Conservation (phyloP, 2,888 invertebrate genomes). For the Caenorhabditis afra region DNA sequence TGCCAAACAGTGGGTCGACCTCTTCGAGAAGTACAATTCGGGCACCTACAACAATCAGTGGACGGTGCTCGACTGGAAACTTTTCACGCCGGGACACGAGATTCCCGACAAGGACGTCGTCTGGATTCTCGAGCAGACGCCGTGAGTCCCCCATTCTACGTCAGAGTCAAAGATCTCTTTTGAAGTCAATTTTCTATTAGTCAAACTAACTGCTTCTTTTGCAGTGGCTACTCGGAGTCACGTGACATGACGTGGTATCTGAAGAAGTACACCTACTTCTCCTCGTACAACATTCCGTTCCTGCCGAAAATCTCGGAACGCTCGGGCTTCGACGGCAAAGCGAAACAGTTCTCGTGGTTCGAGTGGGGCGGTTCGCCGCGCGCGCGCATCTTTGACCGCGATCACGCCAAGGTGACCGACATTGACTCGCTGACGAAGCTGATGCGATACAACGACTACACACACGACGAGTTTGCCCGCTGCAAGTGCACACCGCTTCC, state of each 20-base stretch:
- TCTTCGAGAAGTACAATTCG: conserved; percentile 86
- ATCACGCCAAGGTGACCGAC: conserved; percentile 84
- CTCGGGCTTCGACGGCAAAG: conserved; percentile 84
- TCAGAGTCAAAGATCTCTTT: not conserved
- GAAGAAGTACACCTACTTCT: conserved; percentile 85
- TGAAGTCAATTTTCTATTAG: too few species aligned
- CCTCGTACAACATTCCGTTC: conserved; percentile 86
- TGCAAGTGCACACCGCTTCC: conserved; percentile 84
- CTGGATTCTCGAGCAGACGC: conserved; percentile 88
- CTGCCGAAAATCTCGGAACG: conserved; percentile 85
- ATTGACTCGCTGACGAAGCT: conserved; percentile 84
- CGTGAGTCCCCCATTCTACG: conserved; percentile 77
- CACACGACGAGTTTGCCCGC: conserved; percentile 85
- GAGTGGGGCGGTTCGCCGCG: conserved; percentile 84
- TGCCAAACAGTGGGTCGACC: conserved; percentile 71
- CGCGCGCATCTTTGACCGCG: conserved; percentile 81
- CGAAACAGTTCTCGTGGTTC: conserved; percentile 82
- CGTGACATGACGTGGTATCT: conserved; percentile 79
- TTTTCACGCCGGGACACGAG: conserved; percentile 83
- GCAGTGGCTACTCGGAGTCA: conserved; percentile 70
- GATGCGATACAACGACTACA: conserved; percentile 86
- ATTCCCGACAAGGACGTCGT: conserved; percentile 82
- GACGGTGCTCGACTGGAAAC: conserved; percentile 84
- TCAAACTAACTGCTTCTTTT: too few species aligned
- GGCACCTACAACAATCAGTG: conserved; percentile 89